Evolutionary conservation across 2,888 invertebrate genomes (phyloP).

Genomic region (Chelonus formosanus): DNA sequence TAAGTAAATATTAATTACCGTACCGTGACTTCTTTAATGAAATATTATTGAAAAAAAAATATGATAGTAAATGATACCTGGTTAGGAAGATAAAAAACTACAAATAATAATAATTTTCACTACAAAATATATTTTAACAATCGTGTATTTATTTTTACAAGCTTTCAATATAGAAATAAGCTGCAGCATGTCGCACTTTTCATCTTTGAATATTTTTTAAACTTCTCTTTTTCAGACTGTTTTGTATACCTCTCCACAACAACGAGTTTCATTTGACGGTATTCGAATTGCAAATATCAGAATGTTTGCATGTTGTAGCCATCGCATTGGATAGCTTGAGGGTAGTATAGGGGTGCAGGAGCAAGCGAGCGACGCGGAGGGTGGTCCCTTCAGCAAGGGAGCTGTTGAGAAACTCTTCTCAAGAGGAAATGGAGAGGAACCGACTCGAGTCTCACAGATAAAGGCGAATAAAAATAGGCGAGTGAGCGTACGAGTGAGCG

Average conservation of each 20-base stretch:
- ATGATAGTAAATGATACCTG: too few relatives aligned
- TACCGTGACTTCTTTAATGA: too few relatives aligned
- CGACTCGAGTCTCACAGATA: constrained; percentile 64
- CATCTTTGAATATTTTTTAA: constrained; percentile 36
- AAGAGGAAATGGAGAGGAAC: constrained; percentile 66
- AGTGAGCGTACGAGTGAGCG: constrained; percentile 46
- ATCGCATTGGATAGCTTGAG: constrained; percentile 55
- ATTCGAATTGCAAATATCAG: constrained; percentile 66
- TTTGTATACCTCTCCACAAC: constrained; percentile 37
- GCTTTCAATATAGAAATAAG: not conserved
- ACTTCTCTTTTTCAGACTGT: constrained; percentile 21
- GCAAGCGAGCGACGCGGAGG: constrained; percentile 31
- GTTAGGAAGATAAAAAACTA: too few relatives aligned
- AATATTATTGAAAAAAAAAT: too few relatives aligned
- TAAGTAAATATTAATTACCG: too few relatives aligned
- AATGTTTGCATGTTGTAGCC: constrained; percentile 66
- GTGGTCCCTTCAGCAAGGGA: constrained; percentile 36
- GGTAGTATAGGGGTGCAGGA: constrained; percentile 39
- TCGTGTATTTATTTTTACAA: too few relatives aligned
- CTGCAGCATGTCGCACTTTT: constrained; percentile 15
- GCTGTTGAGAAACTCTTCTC: constrained; percentile 48
- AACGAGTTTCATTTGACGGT: constrained; percentile 57
- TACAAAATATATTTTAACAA: not conserved
- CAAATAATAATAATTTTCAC: too few relatives aligned
- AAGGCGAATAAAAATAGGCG: constrained; percentile 65